Evolutionary conservation across 2,797 vertebrate genomes (phyloP).

Genomic region (Geotria australis): DNA sequence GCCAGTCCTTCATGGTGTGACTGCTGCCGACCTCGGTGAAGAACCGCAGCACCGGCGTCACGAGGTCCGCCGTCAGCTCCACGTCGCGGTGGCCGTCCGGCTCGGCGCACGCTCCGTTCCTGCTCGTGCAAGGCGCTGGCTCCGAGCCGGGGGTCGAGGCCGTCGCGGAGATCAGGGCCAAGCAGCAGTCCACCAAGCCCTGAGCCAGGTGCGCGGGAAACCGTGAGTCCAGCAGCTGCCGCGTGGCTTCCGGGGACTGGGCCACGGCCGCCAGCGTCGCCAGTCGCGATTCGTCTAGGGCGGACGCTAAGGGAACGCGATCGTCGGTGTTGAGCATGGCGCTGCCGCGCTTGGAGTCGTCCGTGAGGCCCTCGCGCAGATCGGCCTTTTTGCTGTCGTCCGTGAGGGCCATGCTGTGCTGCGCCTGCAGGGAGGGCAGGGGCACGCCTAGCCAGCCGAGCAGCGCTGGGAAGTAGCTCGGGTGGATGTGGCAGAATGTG

Average conservation of each 20-base stretch:
- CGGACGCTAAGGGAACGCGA: neutral
- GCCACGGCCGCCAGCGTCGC: conserved; percentile 69
- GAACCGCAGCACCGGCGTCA: conserved; percentile 70
- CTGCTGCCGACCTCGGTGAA: conserved; percentile 89
- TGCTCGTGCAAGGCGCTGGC: conserved; percentile 28
- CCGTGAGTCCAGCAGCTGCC: conserved; percentile 75
- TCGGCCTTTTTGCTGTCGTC: conserved; percentile 93
- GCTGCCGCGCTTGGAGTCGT: conserved; percentile 76
- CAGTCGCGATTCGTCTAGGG: conserved; percentile 58
- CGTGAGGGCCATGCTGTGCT: conserved; percentile 63
- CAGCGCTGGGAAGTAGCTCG: conserved; percentile 78
- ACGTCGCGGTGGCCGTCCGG: conserved; percentile 21
- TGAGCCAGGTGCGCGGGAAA: conserved; percentile 67
- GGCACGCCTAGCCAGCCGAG: conserved; percentile 96
- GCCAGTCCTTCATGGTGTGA: conserved; percentile 94
- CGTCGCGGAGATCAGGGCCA: conserved; percentile 26
- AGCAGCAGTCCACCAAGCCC: conserved; percentile 64
- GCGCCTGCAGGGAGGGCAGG: conserved; percentile 30
- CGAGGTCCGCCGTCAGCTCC: conserved; percentile 51
- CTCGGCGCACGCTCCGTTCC: conserved; percentile 26
- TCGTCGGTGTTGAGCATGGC: conserved; percentile 15
- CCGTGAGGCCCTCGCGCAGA: conserved; percentile 41
- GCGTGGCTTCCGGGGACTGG: conserved; percentile 81
- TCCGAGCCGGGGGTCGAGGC: conserved; percentile 33
- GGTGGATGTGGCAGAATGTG: conserved; percentile 91